phyloP scores from a whole-genome alignment of 2,113 vertebrate species.

The Amazona vittata region DNA sequence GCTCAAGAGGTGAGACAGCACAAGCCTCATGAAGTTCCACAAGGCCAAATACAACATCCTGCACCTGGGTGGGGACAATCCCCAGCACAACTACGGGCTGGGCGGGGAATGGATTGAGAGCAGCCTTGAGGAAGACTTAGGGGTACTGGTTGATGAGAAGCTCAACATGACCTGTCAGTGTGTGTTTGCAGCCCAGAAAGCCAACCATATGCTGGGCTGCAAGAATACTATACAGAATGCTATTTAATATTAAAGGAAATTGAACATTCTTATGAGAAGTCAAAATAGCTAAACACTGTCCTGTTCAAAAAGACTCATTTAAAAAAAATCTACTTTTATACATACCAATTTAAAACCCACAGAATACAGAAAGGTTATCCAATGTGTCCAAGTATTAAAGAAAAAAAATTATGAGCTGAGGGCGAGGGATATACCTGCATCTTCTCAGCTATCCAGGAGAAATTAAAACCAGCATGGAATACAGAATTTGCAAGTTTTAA shows the following conservation, averaged over 20 bases:
- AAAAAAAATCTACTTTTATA: background rate
- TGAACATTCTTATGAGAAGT: background rate
- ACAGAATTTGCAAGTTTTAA: background rate
- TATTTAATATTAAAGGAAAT: background rate
- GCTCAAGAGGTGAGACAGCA: background rate
- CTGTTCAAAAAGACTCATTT: background rate
- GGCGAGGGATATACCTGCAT: background rate
- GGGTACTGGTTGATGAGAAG: background rate
- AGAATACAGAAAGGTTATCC: background rate
- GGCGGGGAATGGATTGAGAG: background rate
- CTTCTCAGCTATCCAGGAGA: background rate
- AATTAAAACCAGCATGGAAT: background rate
- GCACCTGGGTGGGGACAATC: background rate
- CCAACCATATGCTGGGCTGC: background rate
- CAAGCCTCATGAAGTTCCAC: background rate
- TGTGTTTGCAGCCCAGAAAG: background rate
- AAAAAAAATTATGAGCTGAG: accelerated
- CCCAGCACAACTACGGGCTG: background rate
- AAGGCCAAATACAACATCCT: background rate
- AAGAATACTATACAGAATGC: background rate
- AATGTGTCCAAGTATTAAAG: background rate
- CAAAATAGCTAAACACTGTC: background rate
- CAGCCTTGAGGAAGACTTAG: background rate
- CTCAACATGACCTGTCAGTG: background rate
- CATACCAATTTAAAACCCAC: background rate